Percentiles rank a stretch among this genome's conserved stretches.
These are phyloP conservation scores for Crotalus viridis DNA, from an alignment of 2,113 vertebrate species.

Conservation along the genomic window DNA sequence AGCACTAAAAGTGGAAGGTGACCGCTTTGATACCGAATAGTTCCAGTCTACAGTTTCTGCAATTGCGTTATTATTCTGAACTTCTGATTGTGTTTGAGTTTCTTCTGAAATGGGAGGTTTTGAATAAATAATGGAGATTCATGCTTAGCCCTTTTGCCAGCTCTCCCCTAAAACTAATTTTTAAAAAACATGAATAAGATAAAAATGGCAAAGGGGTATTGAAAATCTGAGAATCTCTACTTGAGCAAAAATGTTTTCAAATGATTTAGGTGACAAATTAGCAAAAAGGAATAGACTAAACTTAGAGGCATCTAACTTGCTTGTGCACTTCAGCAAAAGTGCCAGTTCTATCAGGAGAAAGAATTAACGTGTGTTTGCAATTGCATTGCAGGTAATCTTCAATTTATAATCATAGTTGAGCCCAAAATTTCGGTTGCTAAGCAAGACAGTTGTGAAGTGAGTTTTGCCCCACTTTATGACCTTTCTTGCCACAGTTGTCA, in stretches of 20 bases:
- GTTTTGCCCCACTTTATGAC: neutral
- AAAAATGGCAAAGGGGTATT: neutral
- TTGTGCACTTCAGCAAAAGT: neutral
- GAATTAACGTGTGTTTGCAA: neutral
- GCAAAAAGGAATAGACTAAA: neutral
- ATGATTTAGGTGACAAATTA: neutral
- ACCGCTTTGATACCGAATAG: too few relatives aligned
- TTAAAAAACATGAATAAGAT: neutral
- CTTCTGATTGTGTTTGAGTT: neutral
- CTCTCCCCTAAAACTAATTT: neutral
- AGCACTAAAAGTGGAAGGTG: neutral
- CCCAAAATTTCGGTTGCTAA: neutral
- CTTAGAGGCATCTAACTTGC: neutral
- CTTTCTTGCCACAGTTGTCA: neutral
- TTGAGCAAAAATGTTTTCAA: neutral
- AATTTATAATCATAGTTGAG: neutral
- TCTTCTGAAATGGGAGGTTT: neutral
- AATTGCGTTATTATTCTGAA: neutral
- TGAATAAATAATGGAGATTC: neutral
- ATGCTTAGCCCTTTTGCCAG: neutral
- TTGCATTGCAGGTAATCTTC: neutral
- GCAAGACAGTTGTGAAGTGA: neutral
- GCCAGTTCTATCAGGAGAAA: neutral
- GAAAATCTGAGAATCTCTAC: neutral
- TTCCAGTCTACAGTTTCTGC: neutral